These are phyloP conservation scores for Chironomus striatipennis DNA, from an alignment of 1,140 invertebrate species.

Conservation along the genomic window DNA sequence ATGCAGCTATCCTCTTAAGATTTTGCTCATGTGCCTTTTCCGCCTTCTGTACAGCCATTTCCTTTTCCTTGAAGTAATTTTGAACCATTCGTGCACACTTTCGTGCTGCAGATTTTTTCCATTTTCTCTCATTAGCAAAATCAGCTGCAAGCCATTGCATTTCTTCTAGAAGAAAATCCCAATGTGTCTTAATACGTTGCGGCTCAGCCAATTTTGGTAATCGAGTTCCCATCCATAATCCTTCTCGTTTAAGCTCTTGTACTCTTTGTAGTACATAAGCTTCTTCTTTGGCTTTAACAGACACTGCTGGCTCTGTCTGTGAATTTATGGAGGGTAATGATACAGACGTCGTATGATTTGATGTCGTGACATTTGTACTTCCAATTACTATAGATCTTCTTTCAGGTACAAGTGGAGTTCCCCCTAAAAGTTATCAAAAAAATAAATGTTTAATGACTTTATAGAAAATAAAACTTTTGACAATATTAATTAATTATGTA, in stretches of 20 bases:
- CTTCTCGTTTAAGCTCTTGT: constrained; percentile 76
- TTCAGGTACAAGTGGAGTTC: constrained; percentile 45
- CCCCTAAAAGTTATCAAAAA: constrained; percentile 42
- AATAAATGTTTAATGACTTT: too few relatives aligned
- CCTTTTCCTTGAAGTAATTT: constrained; percentile 93
- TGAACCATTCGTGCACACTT: constrained; percentile 88
- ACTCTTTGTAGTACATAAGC: constrained; percentile 89
- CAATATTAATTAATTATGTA: background rate
- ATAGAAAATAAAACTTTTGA: constrained; percentile 26
- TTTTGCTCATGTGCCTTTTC: constrained; percentile 87
- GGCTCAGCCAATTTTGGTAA: constrained; percentile 90
- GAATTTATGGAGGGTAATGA: constrained; percentile 31
- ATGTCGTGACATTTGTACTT: constrained; percentile 27
- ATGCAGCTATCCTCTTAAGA: constrained; percentile 76
- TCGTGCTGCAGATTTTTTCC: constrained; percentile 92
- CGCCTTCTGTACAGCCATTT: constrained; percentile 75
- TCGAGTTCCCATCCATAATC: constrained; percentile 85
- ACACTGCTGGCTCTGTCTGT: constrained; percentile 58
- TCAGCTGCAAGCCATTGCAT: constrained; percentile 97
- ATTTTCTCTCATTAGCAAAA: constrained; percentile 94
- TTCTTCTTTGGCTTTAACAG: constrained; percentile 86
- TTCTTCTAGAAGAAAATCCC: constrained; percentile 97
- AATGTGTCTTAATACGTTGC: constrained; percentile 84
- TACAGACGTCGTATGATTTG: constrained; percentile 25
- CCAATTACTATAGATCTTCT: constrained; percentile 30